phyloP scores from a whole-genome alignment of 2,113 vertebrate genomes.

The Malurus alboscapulatus region DNA sequence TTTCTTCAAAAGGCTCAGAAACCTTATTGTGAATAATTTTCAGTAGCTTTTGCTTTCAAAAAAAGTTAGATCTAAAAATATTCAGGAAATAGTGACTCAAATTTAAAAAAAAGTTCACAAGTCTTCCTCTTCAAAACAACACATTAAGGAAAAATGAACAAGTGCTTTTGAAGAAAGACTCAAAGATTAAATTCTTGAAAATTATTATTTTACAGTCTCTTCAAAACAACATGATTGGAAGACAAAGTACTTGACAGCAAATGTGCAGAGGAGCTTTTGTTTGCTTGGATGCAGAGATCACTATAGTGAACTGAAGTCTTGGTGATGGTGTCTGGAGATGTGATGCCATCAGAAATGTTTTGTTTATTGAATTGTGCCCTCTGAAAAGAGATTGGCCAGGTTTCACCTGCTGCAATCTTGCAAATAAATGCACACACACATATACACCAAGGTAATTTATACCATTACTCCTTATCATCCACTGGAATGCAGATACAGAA shows the following conservation, averaged over 20 bases:
- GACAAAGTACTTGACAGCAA: constrained; percentile 46
- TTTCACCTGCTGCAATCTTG: background rate
- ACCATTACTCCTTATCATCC: background rate
- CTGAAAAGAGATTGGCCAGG: background rate
- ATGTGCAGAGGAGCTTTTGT: background rate
- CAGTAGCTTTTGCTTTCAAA: background rate
- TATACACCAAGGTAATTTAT: background rate
- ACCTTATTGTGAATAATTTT: background rate
- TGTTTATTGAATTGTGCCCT: background rate
- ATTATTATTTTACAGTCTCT: constrained; percentile 35
- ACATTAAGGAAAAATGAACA: background rate
- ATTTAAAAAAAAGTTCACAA: background rate
- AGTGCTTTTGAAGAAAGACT: constrained; percentile 6
- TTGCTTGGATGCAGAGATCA: background rate
- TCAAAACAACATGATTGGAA: constrained; percentile 40
- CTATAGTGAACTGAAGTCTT: background rate
- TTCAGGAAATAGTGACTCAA: background rate
- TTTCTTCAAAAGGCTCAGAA: background rate
- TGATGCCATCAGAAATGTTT: background rate
- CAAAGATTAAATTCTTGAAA: constrained; percentile 35
- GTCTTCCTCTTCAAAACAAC: constrained; percentile 18
- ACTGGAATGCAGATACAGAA: background rate
- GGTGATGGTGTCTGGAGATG: background rate
- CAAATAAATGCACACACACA: background rate
- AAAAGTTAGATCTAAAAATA: background rate